Conservation (phyloP, 64 coral and sea anemone species). For the Stylophora pistillata region DNA sequence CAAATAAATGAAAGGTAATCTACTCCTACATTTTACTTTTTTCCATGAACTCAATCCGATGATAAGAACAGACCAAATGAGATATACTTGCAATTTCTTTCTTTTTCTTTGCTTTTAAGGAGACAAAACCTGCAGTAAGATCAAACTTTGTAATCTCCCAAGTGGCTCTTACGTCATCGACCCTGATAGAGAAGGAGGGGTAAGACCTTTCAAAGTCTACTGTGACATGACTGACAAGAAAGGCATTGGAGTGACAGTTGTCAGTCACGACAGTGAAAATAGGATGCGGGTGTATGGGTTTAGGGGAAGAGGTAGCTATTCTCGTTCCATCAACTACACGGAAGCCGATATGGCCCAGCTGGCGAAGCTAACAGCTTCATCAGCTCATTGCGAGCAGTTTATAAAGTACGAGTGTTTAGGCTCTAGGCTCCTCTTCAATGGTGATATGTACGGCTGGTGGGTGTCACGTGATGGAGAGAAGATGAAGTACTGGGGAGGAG, state of each 20-base stretch:
- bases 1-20: too few relatives aligned
- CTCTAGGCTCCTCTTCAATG: not conserved
- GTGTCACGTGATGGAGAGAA: not conserved
- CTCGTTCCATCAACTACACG: not conserved
- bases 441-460: conserved; percentile 32
- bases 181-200: conserved; percentile 19
- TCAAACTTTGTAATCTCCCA: conserved; percentile 12
- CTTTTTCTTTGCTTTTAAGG: too few relatives aligned
- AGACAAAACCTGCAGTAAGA: conserved; percentile 42
- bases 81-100: not conserved
- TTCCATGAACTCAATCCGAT: not conserved
- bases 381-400: conserved; percentile 42
- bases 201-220: conserved; percentile 8
- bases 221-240: conserved; percentile 61
- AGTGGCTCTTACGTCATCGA: conserved; percentile 55
- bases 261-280: conserved; percentile 49
- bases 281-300: conserved; percentile 8
- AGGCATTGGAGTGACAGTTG: conserved; percentile 53
- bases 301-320: conserved; percentile 11
- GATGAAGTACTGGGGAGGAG: conserved; percentile 24
- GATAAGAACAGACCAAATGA: too few relatives aligned
- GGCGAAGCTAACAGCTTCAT: not conserved
- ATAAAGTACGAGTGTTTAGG: conserved; percentile 38
- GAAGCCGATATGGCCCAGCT: conserved; percentile 16
- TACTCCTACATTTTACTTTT: not conserved